These are phyloP conservation scores for Conger conger DNA, from an alignment of 2,113 vertebrate genomes.

Conservation along the genomic window DNA sequence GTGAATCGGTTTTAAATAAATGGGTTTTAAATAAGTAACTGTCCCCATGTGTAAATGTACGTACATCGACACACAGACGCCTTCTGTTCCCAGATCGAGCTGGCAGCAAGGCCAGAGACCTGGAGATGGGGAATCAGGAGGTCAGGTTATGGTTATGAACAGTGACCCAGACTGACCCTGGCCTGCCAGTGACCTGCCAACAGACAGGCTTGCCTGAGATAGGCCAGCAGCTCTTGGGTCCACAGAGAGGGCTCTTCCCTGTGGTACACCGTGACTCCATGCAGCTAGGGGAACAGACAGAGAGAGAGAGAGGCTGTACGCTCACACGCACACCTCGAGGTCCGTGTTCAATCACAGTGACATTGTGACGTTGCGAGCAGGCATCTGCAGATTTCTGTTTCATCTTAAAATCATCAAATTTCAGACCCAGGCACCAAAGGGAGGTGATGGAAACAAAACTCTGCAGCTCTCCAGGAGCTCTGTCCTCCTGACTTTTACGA, in stretches of 20 bases:
- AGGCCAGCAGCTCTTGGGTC: slow-evolving; percentile 91
- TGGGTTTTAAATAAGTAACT: background rate
- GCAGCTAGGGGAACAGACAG: slow-evolving; percentile 73
- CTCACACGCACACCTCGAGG: background rate
- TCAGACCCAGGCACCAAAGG: too few species aligned
- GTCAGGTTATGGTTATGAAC: background rate
- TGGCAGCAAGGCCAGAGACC: background rate
- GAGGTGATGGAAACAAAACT: too few species aligned
- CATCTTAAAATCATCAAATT: background rate
- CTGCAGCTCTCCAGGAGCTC: too few species aligned
- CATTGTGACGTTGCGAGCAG: too few species aligned
- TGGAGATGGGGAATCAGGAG: background rate
- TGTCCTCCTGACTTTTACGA: too few species aligned
- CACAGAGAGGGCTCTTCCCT: slow-evolving; percentile 92
- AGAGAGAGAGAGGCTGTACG: slow-evolving; percentile 28
- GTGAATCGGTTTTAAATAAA: too few species aligned
- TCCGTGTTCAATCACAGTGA: background rate
- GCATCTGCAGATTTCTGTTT: too few species aligned
- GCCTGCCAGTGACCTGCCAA: slow-evolving; percentile 76
- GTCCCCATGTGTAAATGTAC: background rate
- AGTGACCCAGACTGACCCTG: background rate
- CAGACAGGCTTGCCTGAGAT: slow-evolving; percentile 92
- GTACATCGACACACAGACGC: background rate
- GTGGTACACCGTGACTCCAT: slow-evolving; percentile 91
- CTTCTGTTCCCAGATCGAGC: background rate